Evolutionary conservation across 2,797 vertebrate species (phyloP), one percentile per base, ranked within the genome.

Genomic region (Echiichthys vipera): DNA sequence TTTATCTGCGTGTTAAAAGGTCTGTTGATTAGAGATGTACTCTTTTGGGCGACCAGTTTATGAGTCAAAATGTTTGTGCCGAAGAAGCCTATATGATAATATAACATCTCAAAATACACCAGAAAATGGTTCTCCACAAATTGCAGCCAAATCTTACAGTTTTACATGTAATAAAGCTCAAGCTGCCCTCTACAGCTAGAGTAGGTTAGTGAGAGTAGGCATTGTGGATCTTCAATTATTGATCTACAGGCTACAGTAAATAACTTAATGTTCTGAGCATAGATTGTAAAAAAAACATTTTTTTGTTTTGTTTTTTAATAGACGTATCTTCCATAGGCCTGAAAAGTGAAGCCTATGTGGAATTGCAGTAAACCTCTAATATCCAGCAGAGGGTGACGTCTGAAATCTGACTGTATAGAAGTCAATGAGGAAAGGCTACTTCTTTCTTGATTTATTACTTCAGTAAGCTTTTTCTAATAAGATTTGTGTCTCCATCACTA

Each of bases 151-250:
- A 78, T 40, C 37, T 22, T 63, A 65, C 55, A 69, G 51, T 64
- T 80, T 79, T 65, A n/a, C n/a, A n/a, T n/a, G n/a, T n/a, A n/a
- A n/a, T n/a, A 69, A 84, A 75, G 57, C 49, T 55, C 54, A 67
- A 54, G 50, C 71, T 67, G 57, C 69, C 53, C 59, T 65, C 63
- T 40, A 34, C 13, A 53, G 76, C 57, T 25, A 47, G 43, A 55
- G 24, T 57, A 66, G 70, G 66, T 68, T 80, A 73, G 68, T 66
- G 42, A 29, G 49, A 68, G 66, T 77, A 55, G 71, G 73, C 46
- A 49, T 62, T 45, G 71, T 77, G 54, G 45, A 66, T 84, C 66
- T 78, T 85, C 57, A 86, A 72, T 88, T 76, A 86, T 86, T 80
- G 84, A 84, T 87, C 74, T 82, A 71, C 46, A 68, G 70, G 67